These are phyloP conservation scores for Hippopotamyrus pictus DNA, from an alignment of 2,797 vertebrate genomes.

Conservation along the genomic window DNA sequence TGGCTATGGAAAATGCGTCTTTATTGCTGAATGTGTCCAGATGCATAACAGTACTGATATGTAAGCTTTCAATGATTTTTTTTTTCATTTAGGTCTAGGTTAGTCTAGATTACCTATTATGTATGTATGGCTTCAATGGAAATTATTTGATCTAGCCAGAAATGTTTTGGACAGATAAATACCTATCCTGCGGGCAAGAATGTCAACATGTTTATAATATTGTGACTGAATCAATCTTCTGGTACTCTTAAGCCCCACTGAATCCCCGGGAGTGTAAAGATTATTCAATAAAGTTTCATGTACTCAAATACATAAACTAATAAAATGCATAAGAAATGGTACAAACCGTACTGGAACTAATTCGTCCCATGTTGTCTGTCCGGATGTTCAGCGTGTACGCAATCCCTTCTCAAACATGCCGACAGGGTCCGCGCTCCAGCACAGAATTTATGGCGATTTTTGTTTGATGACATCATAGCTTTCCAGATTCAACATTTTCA, in stretches of 20 bases:
- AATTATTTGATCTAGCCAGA: neutral
- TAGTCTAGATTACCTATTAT: neutral
- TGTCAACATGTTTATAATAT: neutral
- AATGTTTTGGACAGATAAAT: neutral
- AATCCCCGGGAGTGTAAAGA: neutral
- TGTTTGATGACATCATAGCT: neutral
- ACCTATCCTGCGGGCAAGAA: neutral
- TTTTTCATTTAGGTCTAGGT: neutral
- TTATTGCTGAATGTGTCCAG: neutral
- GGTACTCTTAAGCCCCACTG: neutral
- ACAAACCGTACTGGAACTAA: neutral
- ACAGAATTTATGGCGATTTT: neutral
- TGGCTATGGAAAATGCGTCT: neutral
- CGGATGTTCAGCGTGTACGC: neutral
- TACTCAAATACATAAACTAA: neutral
- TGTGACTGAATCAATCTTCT: neutral
- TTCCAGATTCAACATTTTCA: neutral
- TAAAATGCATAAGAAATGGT: neutral
- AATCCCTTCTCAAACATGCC: neutral
- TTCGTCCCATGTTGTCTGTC: neutral
- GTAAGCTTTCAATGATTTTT: neutral
- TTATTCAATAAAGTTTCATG: neutral
- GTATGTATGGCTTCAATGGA: neutral
- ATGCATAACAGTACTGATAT: neutral
- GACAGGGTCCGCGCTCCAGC: neutral